These are phyloP conservation scores for Phymanthus crucifer DNA, from an alignment of 92 coral and sea anemone species.

Conservation along the genomic window DNA sequence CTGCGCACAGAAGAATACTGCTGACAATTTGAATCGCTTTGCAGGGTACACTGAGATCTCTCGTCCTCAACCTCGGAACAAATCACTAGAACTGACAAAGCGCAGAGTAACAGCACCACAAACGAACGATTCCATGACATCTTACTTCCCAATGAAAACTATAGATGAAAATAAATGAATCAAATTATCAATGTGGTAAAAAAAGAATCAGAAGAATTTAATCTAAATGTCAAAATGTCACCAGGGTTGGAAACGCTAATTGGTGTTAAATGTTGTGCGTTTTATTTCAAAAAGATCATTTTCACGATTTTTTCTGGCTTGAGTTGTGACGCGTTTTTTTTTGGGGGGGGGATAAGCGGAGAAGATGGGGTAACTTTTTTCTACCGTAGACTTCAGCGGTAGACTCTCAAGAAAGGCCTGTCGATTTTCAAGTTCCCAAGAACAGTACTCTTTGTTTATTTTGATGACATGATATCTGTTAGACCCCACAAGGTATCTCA, in stretches of 20 bases:
- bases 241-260: too few relatives aligned
- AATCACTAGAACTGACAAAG: neutral
- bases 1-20: conserved; percentile 62
- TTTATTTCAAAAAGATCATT: too few relatives aligned
- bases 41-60: conserved; percentile 45
- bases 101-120: neutral
- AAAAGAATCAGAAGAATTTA: too few relatives aligned
- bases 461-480: neutral
- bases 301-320: too few relatives aligned
- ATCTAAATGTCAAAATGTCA: too few relatives aligned
- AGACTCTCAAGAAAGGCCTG: neutral
- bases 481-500: neutral
- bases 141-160: neutral
- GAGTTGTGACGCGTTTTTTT: too few relatives aligned
- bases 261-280: too few relatives aligned
- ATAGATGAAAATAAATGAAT: neutral
- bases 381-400: neutral
- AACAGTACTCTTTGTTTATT: neutral
- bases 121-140: neutral
- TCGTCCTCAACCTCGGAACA: conserved; percentile 9
- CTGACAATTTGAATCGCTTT: conserved; percentile 49
- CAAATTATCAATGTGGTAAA: neutral
- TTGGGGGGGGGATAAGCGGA: too few relatives aligned
- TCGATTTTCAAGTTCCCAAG: neutral
- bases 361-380: too few relatives aligned